Evolutionary conservation across 2,888 invertebrate species (phyloP), one percentile per base, ranked within the genome.

Genomic region (Campoplex capitator): DNA sequence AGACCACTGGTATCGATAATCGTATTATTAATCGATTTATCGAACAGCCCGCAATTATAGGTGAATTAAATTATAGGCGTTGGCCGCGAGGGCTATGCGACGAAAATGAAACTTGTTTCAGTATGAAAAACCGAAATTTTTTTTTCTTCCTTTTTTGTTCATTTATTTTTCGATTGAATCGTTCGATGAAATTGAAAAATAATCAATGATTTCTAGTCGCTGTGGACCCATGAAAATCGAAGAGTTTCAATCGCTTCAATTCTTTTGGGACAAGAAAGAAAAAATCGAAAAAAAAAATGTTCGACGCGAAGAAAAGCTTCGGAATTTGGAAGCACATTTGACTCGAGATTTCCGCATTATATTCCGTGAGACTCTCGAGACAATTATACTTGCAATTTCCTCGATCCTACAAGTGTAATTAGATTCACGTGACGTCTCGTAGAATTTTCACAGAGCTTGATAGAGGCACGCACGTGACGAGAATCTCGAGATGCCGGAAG

Each of bases 401-500:
- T 35, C 38, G 73, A 35, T 56, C 73, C 54, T 2, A 4, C 9
- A 16, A 73, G 23, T 56, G 32, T 56, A 51, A 54, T 73, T 73
- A 54, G 38, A 71, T 71, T 71, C 28, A 71, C 51, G 71, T 71
- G 51, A 71, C 32, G 71, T 71, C 71, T 71, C 71, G 51, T 32
- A 11, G 32, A 51, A 51, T 71, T 71, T 71, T 71, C 32, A 71
- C 51, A 51, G 73, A 35, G 35, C 54, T 73, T 73, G 35, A 62
- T 73, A 35, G 35, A 23, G 23, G 23, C 23, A 23, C 23, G n/a
- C 32, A 73, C 73, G 73, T 73, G 73, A 73, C 54, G 73, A 73
- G 73, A 73, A 73, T 56, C 38, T 73, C 73, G 11, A 32, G 73
- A 38, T 73, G 73, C 51, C 73, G 73, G 71, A 71, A 71, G 51